Conservation (phyloP, 2,888 invertebrate genomes). For the Monopis laevigella region DNA sequence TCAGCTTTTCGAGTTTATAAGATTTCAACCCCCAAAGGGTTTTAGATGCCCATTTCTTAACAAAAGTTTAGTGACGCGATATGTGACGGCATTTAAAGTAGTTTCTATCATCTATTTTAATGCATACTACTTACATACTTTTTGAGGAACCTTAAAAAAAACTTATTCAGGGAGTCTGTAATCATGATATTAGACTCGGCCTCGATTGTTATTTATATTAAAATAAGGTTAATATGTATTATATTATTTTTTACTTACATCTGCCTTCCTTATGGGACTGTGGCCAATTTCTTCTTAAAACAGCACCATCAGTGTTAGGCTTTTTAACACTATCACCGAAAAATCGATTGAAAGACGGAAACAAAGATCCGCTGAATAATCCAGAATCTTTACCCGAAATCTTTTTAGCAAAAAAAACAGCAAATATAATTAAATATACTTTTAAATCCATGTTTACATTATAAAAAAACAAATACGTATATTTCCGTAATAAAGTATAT, state of each 20-base stretch:
- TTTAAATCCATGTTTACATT: constrained; percentile 4
- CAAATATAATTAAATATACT: constrained; percentile 26
- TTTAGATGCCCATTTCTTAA: too few species aligned
- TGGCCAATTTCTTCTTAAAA: constrained; percentile 36
- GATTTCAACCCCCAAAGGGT: too few species aligned
- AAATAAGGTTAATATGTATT: too few species aligned
- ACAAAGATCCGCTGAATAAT: background rate
- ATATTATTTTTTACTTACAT: constrained; percentile 45
- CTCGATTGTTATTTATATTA: too few species aligned
- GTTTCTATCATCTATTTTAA: too few species aligned
- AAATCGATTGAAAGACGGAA: constrained; percentile 1
- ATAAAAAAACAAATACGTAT: background rate
- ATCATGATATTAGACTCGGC: too few species aligned
- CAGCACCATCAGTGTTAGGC: background rate
- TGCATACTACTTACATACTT: too few species aligned
- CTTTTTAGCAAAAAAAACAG: background rate
- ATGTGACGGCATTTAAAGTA: too few species aligned
- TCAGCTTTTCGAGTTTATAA: too few species aligned
- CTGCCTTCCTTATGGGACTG: constrained; percentile 43
- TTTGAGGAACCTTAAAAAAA: too few species aligned
- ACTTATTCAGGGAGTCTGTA: too few species aligned
- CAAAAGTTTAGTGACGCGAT: too few species aligned
- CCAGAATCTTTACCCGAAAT: constrained; percentile 3
- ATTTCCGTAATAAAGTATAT: background rate
- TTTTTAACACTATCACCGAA: background rate